phyloP scores from a whole-genome alignment of 1,140 invertebrate species.

The Grapholita molesta region DNA sequence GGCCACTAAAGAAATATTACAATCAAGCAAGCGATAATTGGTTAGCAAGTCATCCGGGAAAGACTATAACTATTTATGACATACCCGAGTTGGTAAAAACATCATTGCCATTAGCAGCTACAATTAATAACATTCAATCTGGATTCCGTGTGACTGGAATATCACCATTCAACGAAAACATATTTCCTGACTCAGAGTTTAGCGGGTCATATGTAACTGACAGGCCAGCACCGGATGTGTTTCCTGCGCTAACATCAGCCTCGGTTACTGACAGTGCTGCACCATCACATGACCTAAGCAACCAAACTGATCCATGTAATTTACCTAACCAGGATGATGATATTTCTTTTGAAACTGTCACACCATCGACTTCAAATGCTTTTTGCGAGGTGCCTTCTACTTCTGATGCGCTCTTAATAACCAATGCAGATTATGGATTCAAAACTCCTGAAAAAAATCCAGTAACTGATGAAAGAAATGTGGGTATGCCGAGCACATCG shows the following conservation, averaged over 20 bases:
- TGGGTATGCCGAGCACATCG: not conserved
- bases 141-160: not conserved
- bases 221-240: not conserved
- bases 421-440: too few relatives aligned
- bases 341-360: too few relatives aligned
- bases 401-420: too few relatives aligned
- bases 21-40: slow-evolving; percentile 38
- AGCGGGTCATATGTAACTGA: not conserved
- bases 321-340: too few relatives aligned
- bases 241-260: too few relatives aligned
- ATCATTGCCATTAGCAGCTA: not conserved
- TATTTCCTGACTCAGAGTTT: not conserved
- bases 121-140: not conserved
- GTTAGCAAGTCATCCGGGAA: slow-evolving; percentile 25
- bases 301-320: too few relatives aligned
- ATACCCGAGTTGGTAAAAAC: slow-evolving; percentile 9
- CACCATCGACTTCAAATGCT: too few relatives aligned
- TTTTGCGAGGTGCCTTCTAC: too few relatives aligned
- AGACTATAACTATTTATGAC: slow-evolving; percentile 32
- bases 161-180: not conserved
- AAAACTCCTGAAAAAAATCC: too few relatives aligned
- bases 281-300: too few relatives aligned
- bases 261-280: too few relatives aligned
- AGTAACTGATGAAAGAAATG: too few relatives aligned
- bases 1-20: slow-evolving; percentile 31